These are phyloP conservation scores for Vanessa cardui DNA, from an alignment of 2,888 invertebrate genomes.

Conservation along the genomic window DNA sequence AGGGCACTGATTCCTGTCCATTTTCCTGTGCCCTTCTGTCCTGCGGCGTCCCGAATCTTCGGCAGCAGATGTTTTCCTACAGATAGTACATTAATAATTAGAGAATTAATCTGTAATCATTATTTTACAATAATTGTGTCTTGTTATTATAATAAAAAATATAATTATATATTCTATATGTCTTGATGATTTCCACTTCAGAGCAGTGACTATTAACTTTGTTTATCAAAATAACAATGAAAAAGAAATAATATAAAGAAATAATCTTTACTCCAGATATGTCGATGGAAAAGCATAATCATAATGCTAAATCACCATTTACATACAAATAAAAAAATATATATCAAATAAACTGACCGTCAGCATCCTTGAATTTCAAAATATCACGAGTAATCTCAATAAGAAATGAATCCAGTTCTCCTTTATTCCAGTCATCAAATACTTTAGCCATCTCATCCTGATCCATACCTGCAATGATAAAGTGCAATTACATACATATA, in stretches of 20 bases:
- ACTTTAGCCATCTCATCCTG: slow-evolving; percentile 92
- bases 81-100: not conserved
- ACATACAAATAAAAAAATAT: slow-evolving; percentile 13
- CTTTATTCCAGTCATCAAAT: slow-evolving; percentile 97
- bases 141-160: not conserved
- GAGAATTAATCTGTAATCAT: too few species aligned
- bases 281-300: not conserved
- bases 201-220: too few species aligned
- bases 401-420: slow-evolving; percentile 97
- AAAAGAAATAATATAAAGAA: too few species aligned
- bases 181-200: too few species aligned
- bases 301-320: not conserved
- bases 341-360: slow-evolving; percentile 80
- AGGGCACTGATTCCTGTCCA: slow-evolving; percentile 99
- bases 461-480: slow-evolving; percentile 76
- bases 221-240: too few species aligned
- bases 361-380: slow-evolving; percentile 91
- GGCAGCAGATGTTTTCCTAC: slow-evolving; percentile 89
- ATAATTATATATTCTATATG: too few species aligned
- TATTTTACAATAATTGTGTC: too few species aligned
- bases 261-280: too few species aligned
- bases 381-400: slow-evolving; percentile 99
- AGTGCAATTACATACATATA: not conserved
- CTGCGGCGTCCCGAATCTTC: slow-evolving; percentile 97
- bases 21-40: slow-evolving; percentile 99